Evolutionary conservation across 2,113 vertebrate genomes (phyloP).

Genomic region (Chamaetylas fuelleborni): DNA sequence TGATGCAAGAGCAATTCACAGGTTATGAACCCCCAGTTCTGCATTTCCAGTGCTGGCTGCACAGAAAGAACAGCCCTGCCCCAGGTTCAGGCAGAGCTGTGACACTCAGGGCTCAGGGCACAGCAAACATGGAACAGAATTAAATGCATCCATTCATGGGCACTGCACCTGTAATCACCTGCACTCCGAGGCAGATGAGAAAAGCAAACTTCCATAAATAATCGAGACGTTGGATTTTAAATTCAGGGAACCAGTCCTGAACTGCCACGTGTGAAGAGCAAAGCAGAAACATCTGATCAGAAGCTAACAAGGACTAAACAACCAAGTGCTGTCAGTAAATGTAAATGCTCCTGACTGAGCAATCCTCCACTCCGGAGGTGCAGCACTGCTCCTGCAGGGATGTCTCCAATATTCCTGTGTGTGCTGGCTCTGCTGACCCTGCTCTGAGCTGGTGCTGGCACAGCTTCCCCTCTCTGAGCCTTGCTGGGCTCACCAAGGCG

Average conservation of each 20-base stretch:
- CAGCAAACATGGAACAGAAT: rapidly evolving
- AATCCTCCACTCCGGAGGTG: neutral
- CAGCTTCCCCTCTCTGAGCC: no score
- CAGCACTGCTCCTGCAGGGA: no score
- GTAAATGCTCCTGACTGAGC: neutral
- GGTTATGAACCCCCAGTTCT: neutral
- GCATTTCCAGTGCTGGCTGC: neutral
- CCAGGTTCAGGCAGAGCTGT: no score
- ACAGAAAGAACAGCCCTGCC: no score
- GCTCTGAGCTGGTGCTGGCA: no score
- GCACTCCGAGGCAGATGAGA: neutral
- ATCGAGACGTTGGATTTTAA: neutral
- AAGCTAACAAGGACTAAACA: neutral
- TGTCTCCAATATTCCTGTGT: neutral
- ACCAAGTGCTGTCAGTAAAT: neutral
- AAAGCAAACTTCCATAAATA: neutral
- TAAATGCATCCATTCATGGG: neutral
- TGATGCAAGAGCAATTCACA: neutral
- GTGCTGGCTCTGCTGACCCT: no score
- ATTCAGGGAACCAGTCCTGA: neutral
- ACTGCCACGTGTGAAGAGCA: neutral
- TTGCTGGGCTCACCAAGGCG: no score
- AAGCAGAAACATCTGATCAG: neutral
- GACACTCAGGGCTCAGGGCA: neutral
- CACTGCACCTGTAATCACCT: neutral